These are phyloP conservation scores for Scortum barcoo DNA, from an alignment of 2,113 vertebrate species.

Conservation along the genomic window DNA sequence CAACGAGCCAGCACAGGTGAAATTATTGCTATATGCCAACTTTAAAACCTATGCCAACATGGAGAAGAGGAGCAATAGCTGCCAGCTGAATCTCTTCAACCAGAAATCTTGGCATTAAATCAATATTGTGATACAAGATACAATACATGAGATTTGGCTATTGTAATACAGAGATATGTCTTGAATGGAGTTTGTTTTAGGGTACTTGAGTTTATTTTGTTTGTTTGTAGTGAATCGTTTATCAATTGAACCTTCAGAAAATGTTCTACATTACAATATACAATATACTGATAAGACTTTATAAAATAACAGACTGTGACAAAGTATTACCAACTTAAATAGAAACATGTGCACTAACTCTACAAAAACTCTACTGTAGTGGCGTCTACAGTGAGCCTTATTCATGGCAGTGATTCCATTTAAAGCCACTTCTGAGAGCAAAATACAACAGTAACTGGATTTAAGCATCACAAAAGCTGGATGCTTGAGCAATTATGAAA, in stretches of 20 bases:
- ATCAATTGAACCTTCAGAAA: too few species aligned
- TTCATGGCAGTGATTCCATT: background rate
- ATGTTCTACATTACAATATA: too few species aligned
- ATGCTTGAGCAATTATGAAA: background rate
- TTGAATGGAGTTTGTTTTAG: background rate
- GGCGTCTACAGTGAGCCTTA: background rate
- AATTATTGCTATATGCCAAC: background rate
- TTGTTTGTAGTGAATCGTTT: too few species aligned
- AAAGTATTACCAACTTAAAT: background rate
- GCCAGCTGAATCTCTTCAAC: background rate
- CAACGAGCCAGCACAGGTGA: background rate
- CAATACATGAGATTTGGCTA: background rate
- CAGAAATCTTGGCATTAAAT: background rate
- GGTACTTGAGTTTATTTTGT: background rate
- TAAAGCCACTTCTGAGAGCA: background rate
- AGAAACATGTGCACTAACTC: background rate
- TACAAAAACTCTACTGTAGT: background rate
- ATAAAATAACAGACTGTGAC: background rate
- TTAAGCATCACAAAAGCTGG: background rate
- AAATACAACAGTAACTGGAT: background rate
- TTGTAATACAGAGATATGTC: background rate
- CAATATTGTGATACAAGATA: background rate
- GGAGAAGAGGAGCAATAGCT: background rate
- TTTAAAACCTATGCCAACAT: background rate
- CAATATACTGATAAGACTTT: background rate